These are phyloP conservation scores for Heteromurus nitidus DNA, from an alignment of 2,888 invertebrate species.

Conservation along the genomic window DNA sequence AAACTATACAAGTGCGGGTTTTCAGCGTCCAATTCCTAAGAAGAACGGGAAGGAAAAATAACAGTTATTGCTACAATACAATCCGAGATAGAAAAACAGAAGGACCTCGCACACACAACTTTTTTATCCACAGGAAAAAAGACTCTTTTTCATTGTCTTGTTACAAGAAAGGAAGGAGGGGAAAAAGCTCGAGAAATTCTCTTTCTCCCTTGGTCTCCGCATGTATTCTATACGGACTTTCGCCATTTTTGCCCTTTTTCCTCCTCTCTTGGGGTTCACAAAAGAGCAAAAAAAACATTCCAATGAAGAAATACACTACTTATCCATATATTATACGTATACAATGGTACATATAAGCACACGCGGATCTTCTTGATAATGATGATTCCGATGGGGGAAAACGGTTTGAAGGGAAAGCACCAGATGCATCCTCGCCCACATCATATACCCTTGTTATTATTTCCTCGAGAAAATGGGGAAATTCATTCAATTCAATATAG, in stretches of 20 bases:
- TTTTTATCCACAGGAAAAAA: neutral
- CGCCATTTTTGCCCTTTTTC: neutral
- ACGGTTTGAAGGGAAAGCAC: conserved; percentile 2
- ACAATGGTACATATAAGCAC: too few relatives aligned
- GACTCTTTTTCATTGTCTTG: conserved; percentile 20
- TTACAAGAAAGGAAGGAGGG: neutral
- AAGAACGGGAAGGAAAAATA: conserved; percentile 15
- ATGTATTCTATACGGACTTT: neutral
- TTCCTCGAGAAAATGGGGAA: neutral
- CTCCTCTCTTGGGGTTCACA: neutral
- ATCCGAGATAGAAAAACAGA: conserved; percentile 8
- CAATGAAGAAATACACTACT: neutral
- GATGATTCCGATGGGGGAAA: conserved; percentile 8
- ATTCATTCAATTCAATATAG: too few relatives aligned
- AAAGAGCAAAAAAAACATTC: neutral
- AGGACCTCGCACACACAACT: neutral
- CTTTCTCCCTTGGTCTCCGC: too few relatives aligned
- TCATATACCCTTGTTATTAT: neutral
- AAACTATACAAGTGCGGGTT: too few relatives aligned
- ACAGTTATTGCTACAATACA: conserved; percentile 18
- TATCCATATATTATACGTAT: neutral
- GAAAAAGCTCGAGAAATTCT: too few relatives aligned
- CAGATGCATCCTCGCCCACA: conserved; percentile 7
- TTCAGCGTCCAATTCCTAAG: conserved; percentile 3
- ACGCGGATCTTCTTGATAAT: neutral